Percentiles rank a stretch among this genome's conserved stretches.
Conservation (phyloP, 1,140 invertebrate genomes). For the Sinella curviseta region DNA sequence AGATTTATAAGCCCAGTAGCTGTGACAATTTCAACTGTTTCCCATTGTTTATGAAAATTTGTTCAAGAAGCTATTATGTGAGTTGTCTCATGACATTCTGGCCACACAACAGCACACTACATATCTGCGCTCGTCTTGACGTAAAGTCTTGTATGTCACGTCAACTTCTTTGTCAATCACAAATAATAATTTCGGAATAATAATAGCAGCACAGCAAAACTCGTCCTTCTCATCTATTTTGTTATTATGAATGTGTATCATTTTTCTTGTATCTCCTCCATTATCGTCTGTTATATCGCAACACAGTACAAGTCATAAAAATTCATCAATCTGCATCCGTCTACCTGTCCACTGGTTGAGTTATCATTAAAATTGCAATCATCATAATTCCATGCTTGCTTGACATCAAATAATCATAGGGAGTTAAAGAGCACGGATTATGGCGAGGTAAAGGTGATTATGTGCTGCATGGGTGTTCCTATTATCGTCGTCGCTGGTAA, state of each 20-base stretch:
- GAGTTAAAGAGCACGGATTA: slow-evolving; percentile 3
- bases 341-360: background rate
- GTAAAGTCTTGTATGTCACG: background rate
- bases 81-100: background rate
- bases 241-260: too few relatives aligned
- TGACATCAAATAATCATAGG: slow-evolving; percentile 16
- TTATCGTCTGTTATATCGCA: too few relatives aligned
- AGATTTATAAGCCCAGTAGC: slow-evolving; percentile 23
- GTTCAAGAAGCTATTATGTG: background rate
- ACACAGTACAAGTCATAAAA: background rate
- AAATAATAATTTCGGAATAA: slow-evolving; percentile 5
- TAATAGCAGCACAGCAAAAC: background rate
- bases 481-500: background rate
- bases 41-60: slow-evolving; percentile 22
- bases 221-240: too few relatives aligned
- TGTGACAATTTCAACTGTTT: slow-evolving; percentile 24
- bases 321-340: slow-evolving; percentile 8
- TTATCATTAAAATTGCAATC: slow-evolving; percentile 22
- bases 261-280: too few relatives aligned
- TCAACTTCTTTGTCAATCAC: slow-evolving; percentile 9
- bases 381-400: slow-evolving; percentile 26
- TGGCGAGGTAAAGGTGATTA: slow-evolving; percentile 13
- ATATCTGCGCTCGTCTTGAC: slow-evolving; percentile 4
- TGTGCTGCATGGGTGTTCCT: slow-evolving; percentile 23
- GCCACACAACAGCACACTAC: too few relatives aligned